Percentiles rank a stretch among this genome's conserved stretches.
Evolutionary conservation across 2,797 vertebrate genomes (phyloP).

Genomic region (Peromyscus aztecus): DNA sequence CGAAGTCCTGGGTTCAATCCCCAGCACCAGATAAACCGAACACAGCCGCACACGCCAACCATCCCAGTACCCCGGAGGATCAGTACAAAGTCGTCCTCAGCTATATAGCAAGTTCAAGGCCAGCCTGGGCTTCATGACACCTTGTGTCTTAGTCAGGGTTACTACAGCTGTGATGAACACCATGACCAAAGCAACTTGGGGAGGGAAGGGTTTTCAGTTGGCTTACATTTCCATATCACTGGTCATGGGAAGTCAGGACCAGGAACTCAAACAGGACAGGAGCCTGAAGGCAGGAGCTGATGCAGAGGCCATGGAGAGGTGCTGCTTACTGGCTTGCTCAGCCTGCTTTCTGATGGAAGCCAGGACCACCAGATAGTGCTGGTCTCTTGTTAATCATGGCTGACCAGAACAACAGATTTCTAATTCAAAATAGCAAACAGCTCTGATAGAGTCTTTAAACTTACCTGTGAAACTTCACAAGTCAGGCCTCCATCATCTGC

Average conservation of each 20-base stretch:
- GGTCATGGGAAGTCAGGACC: neutral
- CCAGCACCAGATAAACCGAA: neutral
- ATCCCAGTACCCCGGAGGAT: neutral
- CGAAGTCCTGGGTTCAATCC: neutral
- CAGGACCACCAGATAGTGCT: neutral
- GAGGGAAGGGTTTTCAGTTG: neutral
- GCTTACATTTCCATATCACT: no score
- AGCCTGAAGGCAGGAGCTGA: neutral
- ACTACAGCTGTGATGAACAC: neutral
- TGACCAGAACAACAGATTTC: neutral
- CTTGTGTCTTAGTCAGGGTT: neutral
- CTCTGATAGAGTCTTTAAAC: neutral
- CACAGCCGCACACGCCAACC: no score
- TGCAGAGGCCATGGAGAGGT: neutral
- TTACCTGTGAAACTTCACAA: neutral
- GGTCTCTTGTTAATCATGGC: neutral
- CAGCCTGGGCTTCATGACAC: neutral
- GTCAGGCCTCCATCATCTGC: neutral
- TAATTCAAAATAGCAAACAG: neutral
- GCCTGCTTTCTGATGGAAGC: neutral
- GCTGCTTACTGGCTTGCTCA: neutral
- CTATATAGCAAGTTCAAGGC: neutral
- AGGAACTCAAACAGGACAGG: neutral
- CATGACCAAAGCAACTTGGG: neutral
- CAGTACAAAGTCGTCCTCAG: neutral